phyloP scores from a whole-genome alignment of 2,888 invertebrate genomes.

The Stenodera caucasica region DNA sequence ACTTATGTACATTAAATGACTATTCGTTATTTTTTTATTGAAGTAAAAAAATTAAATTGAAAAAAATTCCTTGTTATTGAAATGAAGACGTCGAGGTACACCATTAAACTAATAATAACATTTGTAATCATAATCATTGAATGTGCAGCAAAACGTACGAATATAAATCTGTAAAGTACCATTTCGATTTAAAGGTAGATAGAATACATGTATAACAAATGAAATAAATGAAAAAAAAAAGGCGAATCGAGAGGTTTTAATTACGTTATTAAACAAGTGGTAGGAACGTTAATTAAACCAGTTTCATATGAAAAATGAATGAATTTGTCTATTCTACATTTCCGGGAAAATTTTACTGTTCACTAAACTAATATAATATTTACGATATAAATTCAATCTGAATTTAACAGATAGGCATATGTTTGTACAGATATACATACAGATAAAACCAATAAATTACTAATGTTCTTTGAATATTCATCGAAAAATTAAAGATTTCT shows the following conservation, averaged over 20 bases:
- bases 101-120: neutral
- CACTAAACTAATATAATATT: neutral
- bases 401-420: too few relatives aligned
- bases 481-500: slow-evolving; percentile 21
- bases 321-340: slow-evolving; percentile 7
- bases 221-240: neutral
- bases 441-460: slow-evolving; percentile 20
- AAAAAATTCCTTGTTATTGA: neutral
- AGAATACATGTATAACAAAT: neutral
- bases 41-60: neutral
- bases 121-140: neutral
- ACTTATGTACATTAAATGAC: too few relatives aligned
- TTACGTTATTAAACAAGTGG: neutral
- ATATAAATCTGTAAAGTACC: slow-evolving; percentile 4
- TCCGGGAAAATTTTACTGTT: neutral
- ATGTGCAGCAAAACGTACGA: slow-evolving; percentile 7
- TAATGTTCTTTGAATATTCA: slow-evolving; percentile 27
- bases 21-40: neutral
- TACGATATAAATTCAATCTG: slow-evolving; percentile 12
- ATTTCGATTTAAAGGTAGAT: neutral
- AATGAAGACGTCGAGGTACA: neutral
- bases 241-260: neutral
- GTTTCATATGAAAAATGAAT: neutral
- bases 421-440: slow-evolving; percentile 13
- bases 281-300: slow-evolving; percentile 1